These are phyloP conservation scores for Mus caroli DNA, from an alignment of 2,797 vertebrate genomes.

Conservation along the genomic window DNA sequence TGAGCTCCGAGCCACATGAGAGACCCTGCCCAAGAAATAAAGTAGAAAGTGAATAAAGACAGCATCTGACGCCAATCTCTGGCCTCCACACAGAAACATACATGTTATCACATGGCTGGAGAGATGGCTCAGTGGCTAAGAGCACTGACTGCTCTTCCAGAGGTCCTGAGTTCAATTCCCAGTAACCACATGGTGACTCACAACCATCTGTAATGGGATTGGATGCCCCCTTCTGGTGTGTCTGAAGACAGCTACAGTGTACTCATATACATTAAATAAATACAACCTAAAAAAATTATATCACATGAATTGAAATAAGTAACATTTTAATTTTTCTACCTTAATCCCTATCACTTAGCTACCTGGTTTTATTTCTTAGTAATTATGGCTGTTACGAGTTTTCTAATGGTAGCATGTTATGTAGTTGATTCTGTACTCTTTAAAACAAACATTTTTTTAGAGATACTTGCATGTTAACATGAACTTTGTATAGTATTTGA, in stretches of 20 bases:
- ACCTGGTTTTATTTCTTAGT: conserved; percentile 56
- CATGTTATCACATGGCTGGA: background rate
- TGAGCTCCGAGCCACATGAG: background rate
- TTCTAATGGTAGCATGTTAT: conserved; percentile 35
- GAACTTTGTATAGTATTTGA: conserved; percentile 58
- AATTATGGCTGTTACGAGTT: conserved; percentile 35
- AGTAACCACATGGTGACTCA: too few relatives aligned
- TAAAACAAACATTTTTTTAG: conserved; percentile 58
- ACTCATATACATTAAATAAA: too few relatives aligned
- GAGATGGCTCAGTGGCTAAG: too few relatives aligned
- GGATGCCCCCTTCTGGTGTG: too few relatives aligned
- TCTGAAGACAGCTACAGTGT: too few relatives aligned
- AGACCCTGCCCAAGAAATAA: background rate
- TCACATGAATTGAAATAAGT: conserved; percentile 54
- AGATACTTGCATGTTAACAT: conserved; percentile 22
- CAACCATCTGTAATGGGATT: too few relatives aligned
- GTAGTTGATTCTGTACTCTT: conserved; percentile 20
- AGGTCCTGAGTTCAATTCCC: too few relatives aligned
- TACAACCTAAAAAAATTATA: conserved; percentile 14
- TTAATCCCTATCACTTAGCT: background rate
- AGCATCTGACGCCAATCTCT: background rate
- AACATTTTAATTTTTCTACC: background rate
- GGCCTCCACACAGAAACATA: background rate
- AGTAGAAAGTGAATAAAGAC: background rate
- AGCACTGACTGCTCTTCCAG: too few relatives aligned